Base-by-base conservation (phyloP, 2,888 invertebrate genomes). In the Pristionchus entomophagus region DNA sequence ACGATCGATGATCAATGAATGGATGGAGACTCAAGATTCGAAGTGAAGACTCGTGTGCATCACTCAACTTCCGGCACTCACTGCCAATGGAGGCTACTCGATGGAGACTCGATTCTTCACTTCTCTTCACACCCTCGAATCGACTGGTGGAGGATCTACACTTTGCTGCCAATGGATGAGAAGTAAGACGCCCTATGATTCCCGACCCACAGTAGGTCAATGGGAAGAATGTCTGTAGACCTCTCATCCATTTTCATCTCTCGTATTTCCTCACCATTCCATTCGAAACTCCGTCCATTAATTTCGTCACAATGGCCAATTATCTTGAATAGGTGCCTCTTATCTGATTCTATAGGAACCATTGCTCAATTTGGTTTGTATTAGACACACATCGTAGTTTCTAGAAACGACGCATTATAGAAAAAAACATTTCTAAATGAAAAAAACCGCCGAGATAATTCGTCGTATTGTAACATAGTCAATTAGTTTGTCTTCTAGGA, bases 51-150 rank as follows among this genome's bases (percentile, higher is more conserved):
- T 49, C 77, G 49, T 45, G 77, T 77, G 29, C 77, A 77, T 77
- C 77, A 49, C n/a, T 77, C 77, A 77, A 77, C 77, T 77, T 77
- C 77, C 77, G 77, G 49, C 77, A 10, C 2, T 26, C 26, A 26
- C 17, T 77, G 77, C 49, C 77, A 77, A 77, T 77, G 77, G 77
- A 77, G 77, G 77, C 41, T 77, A 77, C 22, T 38, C 41, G 77
- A 77, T 77, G 45, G 26, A 77, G 77, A 29, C 77, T 41, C 49
- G 77, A 29, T 26, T 49, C 49, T 77, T 45, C 77, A 17, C 56
- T 81, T 56, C 51, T 81, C 81, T 53, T 53, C 51, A 10, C 45
- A 12, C 51, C 35, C 35, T 17, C n/a, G n/a, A 29, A 51, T 51
- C 41, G 35, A 53, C 29, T 81, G 41, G n/a, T 45, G 26, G 26